Evolutionary conservation across 2,113 vertebrate species (phyloP).

Genomic region (Arenaria interpres): DNA sequence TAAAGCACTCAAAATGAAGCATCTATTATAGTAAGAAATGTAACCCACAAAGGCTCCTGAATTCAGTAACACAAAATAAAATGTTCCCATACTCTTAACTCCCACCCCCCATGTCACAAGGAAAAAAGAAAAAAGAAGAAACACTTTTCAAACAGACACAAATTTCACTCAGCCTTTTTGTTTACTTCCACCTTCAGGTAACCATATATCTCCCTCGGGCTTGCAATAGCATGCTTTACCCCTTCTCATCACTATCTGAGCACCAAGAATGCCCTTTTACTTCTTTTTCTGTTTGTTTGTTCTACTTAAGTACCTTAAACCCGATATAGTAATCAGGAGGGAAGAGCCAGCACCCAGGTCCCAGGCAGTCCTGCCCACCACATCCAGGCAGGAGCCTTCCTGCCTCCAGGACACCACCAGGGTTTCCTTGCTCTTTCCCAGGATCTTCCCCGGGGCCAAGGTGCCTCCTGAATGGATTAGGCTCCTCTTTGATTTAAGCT

Average conservation of each 20-base stretch:
- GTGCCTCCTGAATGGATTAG: neutral
- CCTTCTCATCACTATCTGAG: neutral
- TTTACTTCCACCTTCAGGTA: conserved; percentile 17
- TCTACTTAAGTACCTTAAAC: conserved; percentile 27
- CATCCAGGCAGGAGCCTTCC: neutral
- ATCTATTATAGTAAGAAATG: neutral
- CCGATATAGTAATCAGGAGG: neutral
- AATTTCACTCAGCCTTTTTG: neutral
- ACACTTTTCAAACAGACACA: neutral
- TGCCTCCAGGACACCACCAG: neutral
- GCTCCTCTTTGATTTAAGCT: neutral
- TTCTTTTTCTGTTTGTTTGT: conserved; percentile 28
- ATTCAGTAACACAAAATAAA: conserved; percentile 13
- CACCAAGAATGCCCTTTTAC: neutral
- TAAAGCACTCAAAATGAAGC: neutral
- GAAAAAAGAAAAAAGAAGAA: neutral
- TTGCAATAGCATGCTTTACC: neutral
- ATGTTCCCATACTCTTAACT: neutral
- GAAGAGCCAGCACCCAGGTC: fast-evolving
- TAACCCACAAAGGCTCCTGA: neutral
- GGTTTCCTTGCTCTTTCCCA: neutral
- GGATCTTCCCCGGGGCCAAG: neutral
- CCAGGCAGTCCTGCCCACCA: neutral
- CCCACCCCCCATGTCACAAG: fast-evolving
- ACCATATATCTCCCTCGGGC: neutral